Evolutionary conservation across 1,140 invertebrate genomes (phyloP).

Genomic region (Procambarus clarkii): DNA sequence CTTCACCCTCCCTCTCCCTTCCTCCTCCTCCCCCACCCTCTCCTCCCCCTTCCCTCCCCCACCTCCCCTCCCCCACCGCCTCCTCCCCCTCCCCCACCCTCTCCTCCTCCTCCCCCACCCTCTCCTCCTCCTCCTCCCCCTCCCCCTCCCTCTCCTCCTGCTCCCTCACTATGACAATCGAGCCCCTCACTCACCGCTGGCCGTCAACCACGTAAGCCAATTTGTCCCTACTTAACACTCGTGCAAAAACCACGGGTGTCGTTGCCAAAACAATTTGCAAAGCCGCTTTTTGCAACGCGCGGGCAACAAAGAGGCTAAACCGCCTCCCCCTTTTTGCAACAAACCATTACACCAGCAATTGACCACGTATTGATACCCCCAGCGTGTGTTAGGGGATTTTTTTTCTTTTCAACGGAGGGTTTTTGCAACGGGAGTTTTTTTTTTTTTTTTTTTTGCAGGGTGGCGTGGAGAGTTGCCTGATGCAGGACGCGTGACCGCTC

Average conservation of each 20-base stretch:
- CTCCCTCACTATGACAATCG: not conserved
- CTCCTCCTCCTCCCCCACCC: too few species aligned
- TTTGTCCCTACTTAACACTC: slow-evolving; percentile 58
- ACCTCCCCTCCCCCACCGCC: too few species aligned
- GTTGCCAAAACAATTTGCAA: slow-evolving; percentile 66
- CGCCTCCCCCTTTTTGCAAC: slow-evolving; percentile 56
- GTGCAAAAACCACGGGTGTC: slow-evolving; percentile 53
- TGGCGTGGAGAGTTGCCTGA: slow-evolving; percentile 28
- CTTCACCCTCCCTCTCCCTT: too few species aligned
- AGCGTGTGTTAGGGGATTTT: slow-evolving; percentile 17
- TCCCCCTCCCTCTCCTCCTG: too few species aligned
- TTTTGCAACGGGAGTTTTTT: slow-evolving; percentile 49
- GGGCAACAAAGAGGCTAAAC: slow-evolving; percentile 63
- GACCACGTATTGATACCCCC: slow-evolving; percentile 59
- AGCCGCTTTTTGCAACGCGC: slow-evolving; percentile 56
- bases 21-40: too few species aligned
- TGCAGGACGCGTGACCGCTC: not conserved
- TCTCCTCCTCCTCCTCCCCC: too few species aligned
- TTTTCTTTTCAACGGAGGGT: slow-evolving; percentile 35
- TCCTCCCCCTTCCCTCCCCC: too few species aligned
- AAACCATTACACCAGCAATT: slow-evolving; percentile 67
- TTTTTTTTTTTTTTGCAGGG: slow-evolving; percentile 22
- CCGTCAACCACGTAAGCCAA: slow-evolving; percentile 44
- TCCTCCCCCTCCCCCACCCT: too few species aligned
- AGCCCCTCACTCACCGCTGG: not conserved